Evolutionary conservation across 1,140 invertebrate species (phyloP), one percentile per base, ranked within the genome.

Genomic region (Sarcophaga peregrina): DNA sequence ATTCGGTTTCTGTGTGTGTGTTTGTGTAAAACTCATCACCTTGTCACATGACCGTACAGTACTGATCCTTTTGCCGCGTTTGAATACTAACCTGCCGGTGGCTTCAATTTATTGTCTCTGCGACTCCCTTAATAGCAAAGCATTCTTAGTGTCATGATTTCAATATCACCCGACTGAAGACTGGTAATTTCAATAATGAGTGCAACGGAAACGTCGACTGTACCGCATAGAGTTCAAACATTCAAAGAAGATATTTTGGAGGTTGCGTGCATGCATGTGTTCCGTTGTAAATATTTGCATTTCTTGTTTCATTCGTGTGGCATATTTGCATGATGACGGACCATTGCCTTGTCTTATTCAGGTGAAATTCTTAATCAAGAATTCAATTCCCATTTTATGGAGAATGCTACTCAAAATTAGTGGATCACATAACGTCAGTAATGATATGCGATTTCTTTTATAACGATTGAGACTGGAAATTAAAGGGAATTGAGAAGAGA

Each of bases 81-180:
- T 76, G 9, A 17, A 50, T 47, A 52, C 52, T 48, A 47, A 52
- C 47, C 52, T 50, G n/a, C 75, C 20, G 15, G 8, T 9, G 50
- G 47, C 47, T 52, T 25, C n/a, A 78, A 13, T 50, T 78, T 50
- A 78, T 78, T 78, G 17, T 50, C 17, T 68, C 54, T 58, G 7
- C 54, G 10, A 68, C 17, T 25, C 17, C n/a, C 62, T 20, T 68
- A 20, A 10, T 68, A 68, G 54, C n/a, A 58, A 58, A 37, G 25
- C 54, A 58, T n/a, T 58, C 54, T 58, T 37, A 37, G 25, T 37
- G 25, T 37, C 25, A 37, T 37, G 25, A 37, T 37, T 37, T 37
- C 25, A 37, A 4, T 37, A 37, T 37, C 25, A 37, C 25, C 25
- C 4, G 25, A 37, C 25, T 37, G 25, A 37, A 37, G 25, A 37